These are phyloP conservation scores for Polietes domitor DNA, from an alignment of 2,888 invertebrate genomes.

Conservation along the genomic window DNA sequence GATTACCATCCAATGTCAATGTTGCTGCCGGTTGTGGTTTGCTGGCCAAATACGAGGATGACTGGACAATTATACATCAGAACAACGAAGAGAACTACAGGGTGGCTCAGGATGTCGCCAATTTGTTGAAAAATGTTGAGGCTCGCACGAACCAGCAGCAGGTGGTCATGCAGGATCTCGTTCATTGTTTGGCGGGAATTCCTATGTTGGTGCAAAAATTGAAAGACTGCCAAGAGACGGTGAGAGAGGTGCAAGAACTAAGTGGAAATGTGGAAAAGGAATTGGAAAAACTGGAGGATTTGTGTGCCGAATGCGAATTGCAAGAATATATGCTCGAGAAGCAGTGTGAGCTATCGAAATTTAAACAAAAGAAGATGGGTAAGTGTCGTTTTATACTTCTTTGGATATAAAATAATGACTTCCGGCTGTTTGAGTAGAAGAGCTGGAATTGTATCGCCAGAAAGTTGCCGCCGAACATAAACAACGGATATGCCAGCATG, in stretches of 20 bases:
- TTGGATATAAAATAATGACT: neutral
- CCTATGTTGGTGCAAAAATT: slow-evolving; percentile 80
- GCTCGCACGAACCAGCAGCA: slow-evolving; percentile 71
- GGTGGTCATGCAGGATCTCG: slow-evolving; percentile 75
- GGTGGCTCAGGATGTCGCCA: slow-evolving; percentile 81
- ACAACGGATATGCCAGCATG: slow-evolving; percentile 82
- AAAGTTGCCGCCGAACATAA: slow-evolving; percentile 83
- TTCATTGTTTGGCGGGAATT: slow-evolving; percentile 73
- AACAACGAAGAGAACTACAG: slow-evolving; percentile 85
- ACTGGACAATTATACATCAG: slow-evolving; percentile 85
- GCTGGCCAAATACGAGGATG: slow-evolving; percentile 84
- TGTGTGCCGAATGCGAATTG: slow-evolving; percentile 85
- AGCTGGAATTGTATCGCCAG: slow-evolving; percentile 80
- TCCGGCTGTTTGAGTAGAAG: slow-evolving; percentile 70
- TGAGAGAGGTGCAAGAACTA: slow-evolving; percentile 81
- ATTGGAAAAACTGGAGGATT: slow-evolving; percentile 83
- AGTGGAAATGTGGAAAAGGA: slow-evolving; percentile 83
- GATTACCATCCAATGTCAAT: slow-evolving; percentile 78
- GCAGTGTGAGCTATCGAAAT: slow-evolving; percentile 84
- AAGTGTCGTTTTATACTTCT: slow-evolving; percentile 51
- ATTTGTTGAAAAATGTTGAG: slow-evolving; percentile 81
- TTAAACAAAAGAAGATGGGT: slow-evolving; percentile 85
- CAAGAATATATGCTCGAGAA: slow-evolving; percentile 85
- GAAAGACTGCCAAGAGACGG: slow-evolving; percentile 78
- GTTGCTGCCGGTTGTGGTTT: slow-evolving; percentile 85